Conservation (phyloP, 2,113 vertebrate genomes). For the Mungos mungo region DNA sequence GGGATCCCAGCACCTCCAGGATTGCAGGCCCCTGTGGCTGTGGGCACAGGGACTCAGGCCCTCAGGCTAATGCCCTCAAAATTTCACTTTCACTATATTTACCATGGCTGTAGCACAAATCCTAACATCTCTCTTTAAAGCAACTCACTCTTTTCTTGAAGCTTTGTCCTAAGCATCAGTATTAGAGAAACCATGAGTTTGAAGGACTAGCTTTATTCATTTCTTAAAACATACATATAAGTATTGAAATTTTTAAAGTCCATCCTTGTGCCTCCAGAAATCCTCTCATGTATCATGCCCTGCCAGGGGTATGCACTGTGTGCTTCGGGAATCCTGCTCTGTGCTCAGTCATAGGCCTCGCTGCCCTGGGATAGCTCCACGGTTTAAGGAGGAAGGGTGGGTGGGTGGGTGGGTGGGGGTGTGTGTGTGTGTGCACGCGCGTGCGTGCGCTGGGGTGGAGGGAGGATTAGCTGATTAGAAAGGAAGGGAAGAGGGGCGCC, state of each 20-base stretch:
- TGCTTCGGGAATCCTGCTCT: not conserved
- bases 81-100: not conserved
- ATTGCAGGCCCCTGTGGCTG: not conserved
- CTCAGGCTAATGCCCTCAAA: not conserved
- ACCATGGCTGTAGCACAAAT: not conserved
- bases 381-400: not conserved
- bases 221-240: not conserved
- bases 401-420: not conserved
- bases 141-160: not conserved
- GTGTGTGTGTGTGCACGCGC: no score
- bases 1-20: not conserved
- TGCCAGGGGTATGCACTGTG: rapidly evolving
- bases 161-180: not conserved
- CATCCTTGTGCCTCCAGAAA: not conserved
- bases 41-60: not conserved
- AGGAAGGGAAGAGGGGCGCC: not conserved
- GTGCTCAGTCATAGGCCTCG: not conserved
- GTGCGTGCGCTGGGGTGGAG: not conserved
- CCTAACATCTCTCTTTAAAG: not conserved
- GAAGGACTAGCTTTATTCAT: not conserved
- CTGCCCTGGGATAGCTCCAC: not conserved
- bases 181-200: not conserved
- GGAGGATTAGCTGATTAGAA: not conserved
- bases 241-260: not conserved
- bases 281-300: rapidly evolving